Base-by-base conservation (phyloP, 1,140 invertebrate species). In the Agrilus planipennis region DNA sequence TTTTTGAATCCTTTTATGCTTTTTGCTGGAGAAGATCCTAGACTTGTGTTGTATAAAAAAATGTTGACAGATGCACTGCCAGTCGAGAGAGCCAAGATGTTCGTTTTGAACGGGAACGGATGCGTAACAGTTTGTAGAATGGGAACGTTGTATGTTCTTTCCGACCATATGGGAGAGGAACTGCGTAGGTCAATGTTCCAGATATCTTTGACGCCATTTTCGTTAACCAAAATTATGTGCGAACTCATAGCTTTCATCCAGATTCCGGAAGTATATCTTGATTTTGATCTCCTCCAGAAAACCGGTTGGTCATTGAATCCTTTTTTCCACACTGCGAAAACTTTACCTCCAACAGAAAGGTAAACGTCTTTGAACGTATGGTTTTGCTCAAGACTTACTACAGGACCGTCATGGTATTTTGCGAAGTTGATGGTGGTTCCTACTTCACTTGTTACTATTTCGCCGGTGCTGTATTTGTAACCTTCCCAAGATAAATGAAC, bases 401-500 rank as follows among this genome's bases (percentile, higher is more conserved):
- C 54, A 2, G 77, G 72, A 0, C 80, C 80, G 51, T 83, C 76
- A 50, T 84, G 81, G 35, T 77, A 69, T 41, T 53, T 60, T 45
- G 67, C 67, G 41, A 60, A 52, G 50, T 58, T 66, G 19, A 60
- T 39, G 54, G 68, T 64, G 42, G 62, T 63, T 21, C 58, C 61
- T 30, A 58, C 58, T 58, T 77, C 72, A 4, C 60, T 66, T 50
- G 73, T 75, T 1, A 75, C 63, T 10, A 57, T 47, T 45, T 69
- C 61, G 0, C 71, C 75, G 0, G 70, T 71, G 43, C 69, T 65
- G 36, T 75, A 72, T 22, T 76, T 68, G 47, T 68, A 74, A 10
- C 76, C 76, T 44, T 73, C 68, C 73, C 74, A 79, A 2, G 63
- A 58, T 25, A 71, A 54, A 41, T 64, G 56, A 6, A 64, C 58